Percentiles rank a stretch among this genome's conserved stretches.
Evolutionary conservation across 1,140 invertebrate species (phyloP).

Genomic region (Aradophagus sp.): DNA sequence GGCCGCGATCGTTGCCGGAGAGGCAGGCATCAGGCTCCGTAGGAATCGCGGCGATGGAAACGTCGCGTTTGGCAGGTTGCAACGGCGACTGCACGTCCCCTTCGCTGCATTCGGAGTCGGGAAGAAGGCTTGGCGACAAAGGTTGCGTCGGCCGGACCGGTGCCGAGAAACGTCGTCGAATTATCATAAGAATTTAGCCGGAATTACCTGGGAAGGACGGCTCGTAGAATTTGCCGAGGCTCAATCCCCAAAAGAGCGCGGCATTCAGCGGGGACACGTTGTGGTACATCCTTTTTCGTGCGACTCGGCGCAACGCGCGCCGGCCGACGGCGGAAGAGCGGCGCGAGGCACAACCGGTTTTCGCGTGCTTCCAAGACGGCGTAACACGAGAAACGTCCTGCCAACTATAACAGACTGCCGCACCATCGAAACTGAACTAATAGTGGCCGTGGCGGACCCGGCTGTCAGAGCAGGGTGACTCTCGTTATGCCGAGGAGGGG

Average conservation of each 20-base stretch:
- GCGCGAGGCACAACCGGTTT: constrained; percentile 53
- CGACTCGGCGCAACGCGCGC: constrained; percentile 41
- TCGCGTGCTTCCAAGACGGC: constrained; percentile 41
- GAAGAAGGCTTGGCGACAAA: too few relatives aligned
- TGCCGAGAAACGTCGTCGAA: constrained; percentile 12
- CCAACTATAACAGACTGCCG: constrained; percentile 66
- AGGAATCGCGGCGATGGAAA: constrained; percentile 12
- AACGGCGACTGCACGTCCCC: background rate
- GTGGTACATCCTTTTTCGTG: constrained; percentile 65
- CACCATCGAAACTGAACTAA: constrained; percentile 70
- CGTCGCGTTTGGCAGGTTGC: background rate
- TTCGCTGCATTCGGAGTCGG: constrained; percentile 13
- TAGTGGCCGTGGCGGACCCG: constrained; percentile 61
- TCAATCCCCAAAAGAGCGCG: constrained; percentile 66
- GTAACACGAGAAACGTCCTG: constrained; percentile 65
- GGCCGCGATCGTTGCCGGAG: too few relatives aligned
- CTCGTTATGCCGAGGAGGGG: constrained; percentile 52
- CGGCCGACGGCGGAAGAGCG: constrained; percentile 35
- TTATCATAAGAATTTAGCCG: constrained; percentile 53
- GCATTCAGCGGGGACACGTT: constrained; percentile 64
- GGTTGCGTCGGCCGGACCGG: too few relatives aligned
- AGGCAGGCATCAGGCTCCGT: too few relatives aligned
- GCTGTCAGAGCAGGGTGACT: constrained; percentile 63
- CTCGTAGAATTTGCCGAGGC: constrained; percentile 57
- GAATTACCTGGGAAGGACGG: constrained; percentile 53